Percentiles rank a stretch among this genome's conserved stretches.
These are phyloP conservation scores for Corvus moneduloides DNA, from an alignment of 2,113 vertebrate species.

Conservation along the genomic window DNA sequence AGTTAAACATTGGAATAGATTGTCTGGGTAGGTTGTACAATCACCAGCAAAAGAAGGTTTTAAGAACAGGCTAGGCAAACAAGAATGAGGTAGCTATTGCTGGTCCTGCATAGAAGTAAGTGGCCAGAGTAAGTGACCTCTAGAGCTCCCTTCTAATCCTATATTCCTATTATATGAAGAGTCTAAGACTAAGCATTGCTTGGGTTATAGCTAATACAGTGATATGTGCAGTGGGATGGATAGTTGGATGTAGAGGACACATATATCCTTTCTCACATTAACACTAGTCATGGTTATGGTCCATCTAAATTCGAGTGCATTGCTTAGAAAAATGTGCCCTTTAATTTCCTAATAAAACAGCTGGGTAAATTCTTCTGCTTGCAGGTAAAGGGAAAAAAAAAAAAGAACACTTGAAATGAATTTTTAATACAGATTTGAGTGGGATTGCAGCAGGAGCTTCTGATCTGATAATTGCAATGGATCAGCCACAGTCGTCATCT, in stretches of 20 bases:
- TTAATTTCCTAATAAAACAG: conserved; percentile 63
- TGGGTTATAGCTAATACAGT: not conserved
- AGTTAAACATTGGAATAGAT: conserved; percentile 8
- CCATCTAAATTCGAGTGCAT: conserved; percentile 49
- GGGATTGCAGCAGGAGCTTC: conserved; percentile 60
- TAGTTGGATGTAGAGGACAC: not conserved
- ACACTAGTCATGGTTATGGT: conserved; percentile 19
- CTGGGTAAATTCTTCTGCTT: conserved; percentile 60
- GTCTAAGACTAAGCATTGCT: not conserved
- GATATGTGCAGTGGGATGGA: conserved; percentile 10
- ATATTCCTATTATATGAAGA: not conserved
- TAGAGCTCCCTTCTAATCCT: not conserved
- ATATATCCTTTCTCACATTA: conserved; percentile 13
- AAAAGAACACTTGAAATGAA: conserved; percentile 45
- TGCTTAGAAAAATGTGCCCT: conserved; percentile 62
- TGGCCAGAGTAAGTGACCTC: not conserved
- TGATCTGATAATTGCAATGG: conserved; percentile 64
- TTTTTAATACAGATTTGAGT: conserved; percentile 70
- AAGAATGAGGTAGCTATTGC: not conserved
- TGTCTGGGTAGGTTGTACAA: not conserved
- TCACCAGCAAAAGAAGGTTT: not conserved
- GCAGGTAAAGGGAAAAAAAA: not conserved
- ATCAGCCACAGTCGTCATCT: conserved; percentile 32
- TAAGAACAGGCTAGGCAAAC: not conserved
- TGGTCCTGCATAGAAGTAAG: not conserved